These are phyloP conservation scores for Tethea ocularis DNA, from an alignment of 2,888 invertebrate genomes.

Conservation along the genomic window DNA sequence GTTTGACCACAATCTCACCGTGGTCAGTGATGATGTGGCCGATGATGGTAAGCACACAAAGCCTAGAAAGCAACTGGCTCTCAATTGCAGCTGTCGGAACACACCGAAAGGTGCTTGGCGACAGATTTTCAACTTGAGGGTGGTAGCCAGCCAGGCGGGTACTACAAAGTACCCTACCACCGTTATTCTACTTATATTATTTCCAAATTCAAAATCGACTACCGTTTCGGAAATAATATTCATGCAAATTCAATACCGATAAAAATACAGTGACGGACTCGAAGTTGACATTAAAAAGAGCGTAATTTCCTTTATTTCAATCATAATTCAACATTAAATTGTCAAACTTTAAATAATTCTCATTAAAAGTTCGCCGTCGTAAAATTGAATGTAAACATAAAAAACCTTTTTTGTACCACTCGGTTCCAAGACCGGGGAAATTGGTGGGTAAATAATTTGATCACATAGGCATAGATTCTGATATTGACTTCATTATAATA, in stretches of 20 bases:
- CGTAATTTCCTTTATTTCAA: constrained; percentile 5
- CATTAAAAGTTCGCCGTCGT: constrained; percentile 11
- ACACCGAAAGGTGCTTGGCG: no score
- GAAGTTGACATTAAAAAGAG: constrained; percentile 1
- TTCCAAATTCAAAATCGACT: not conserved
- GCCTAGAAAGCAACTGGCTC: no score
- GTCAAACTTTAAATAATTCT: not conserved
- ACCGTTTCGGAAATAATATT: not conserved
- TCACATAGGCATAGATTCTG: constrained; percentile 9
- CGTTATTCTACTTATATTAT: no score
- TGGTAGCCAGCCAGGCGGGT: no score
- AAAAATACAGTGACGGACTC: not conserved
- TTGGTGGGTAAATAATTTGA: constrained; percentile 34
- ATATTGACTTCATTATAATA: not conserved
- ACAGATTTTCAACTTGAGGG: no score
- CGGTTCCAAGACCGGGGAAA: constrained; percentile 25
- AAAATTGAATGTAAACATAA: constrained; percentile 35
- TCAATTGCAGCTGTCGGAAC: no score
- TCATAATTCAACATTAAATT: not conserved
- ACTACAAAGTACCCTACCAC: no score
- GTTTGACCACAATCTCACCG: no score
- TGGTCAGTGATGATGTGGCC: no score
- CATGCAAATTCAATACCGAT: not conserved
- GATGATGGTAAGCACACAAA: no score
- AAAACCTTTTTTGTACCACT: constrained; percentile 24